A percentile compares a stretch with the other conserved stretches of the same genome.
phyloP scores from a whole-genome alignment of 2,797 vertebrate species.

The Tachyglossus aculeatus region DNA sequence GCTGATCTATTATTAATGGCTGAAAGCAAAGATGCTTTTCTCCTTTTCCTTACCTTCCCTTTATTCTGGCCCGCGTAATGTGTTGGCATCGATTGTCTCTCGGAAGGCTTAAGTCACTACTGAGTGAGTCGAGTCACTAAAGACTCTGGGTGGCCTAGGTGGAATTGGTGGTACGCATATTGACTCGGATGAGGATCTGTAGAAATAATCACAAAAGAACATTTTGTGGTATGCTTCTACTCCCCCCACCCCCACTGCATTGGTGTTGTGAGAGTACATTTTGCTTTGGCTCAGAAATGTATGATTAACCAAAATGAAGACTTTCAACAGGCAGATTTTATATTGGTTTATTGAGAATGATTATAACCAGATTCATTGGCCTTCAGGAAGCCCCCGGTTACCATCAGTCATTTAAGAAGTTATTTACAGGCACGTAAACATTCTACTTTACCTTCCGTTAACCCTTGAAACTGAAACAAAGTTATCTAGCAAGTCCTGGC shows the following conservation, averaged over 20 bases:
- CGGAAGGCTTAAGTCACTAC: conserved; percentile 41
- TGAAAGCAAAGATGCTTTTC: conserved; percentile 67
- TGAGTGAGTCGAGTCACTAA: conserved; percentile 57
- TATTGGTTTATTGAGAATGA: neutral
- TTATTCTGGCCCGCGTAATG: conserved; percentile 58
- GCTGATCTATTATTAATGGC: conserved; percentile 74
- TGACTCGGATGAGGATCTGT: conserved; percentile 20
- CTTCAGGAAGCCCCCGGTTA: too few species aligned
- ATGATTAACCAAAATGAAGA: neutral
- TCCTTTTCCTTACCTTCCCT: conserved; percentile 52
- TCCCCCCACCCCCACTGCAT: neutral
- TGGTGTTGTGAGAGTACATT: conserved; percentile 33
- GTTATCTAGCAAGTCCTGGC: too few species aligned
- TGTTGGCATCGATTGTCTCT: conserved; percentile 65
- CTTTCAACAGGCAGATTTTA: conserved; percentile 15
- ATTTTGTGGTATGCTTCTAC: conserved; percentile 17
- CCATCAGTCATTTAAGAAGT: too few species aligned
- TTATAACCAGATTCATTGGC: neutral
- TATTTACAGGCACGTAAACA: too few species aligned
- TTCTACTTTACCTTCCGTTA: too few species aligned
- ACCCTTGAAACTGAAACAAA: too few species aligned
- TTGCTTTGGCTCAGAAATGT: conserved; percentile 32
- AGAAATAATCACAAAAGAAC: neutral
- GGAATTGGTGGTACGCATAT: conserved; percentile 19
- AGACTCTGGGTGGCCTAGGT: conserved; percentile 53